A percentile compares a stretch with the other conserved stretches of the same genome.
Conservation (phyloP, 2,113 vertebrate species). For the Eidolon helvum region DNA sequence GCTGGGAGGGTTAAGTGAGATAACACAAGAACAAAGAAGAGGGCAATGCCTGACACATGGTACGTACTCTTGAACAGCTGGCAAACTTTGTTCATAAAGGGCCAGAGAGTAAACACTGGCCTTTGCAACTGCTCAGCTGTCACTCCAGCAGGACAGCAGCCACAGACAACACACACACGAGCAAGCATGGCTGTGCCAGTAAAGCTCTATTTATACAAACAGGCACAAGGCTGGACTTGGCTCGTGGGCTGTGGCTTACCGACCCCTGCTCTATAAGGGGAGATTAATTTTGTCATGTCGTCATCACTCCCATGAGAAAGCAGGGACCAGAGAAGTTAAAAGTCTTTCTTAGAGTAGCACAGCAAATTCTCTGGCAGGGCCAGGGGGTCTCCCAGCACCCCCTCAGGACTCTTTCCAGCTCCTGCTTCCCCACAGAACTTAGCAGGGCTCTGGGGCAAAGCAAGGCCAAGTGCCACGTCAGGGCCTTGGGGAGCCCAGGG, state of each 20-base stretch:
- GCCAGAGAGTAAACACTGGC: background rate
- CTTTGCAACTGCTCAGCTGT: background rate
- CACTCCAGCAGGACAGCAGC: background rate
- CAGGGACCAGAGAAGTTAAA: background rate
- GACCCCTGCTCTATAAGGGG: background rate
- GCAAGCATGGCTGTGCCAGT: background rate
- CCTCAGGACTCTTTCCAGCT: background rate
- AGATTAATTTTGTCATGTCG: background rate
- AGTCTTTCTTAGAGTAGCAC: background rate
- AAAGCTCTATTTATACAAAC: background rate
- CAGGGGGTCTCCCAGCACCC: background rate
- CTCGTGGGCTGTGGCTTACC: background rate
- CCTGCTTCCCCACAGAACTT: background rate
- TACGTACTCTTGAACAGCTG: background rate
- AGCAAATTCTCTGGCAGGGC: background rate
- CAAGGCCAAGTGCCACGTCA: background rate
- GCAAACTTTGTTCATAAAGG: background rate
- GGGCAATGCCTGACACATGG: background rate
- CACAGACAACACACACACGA: fast-evolving
- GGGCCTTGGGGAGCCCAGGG: background rate
- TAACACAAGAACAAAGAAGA: background rate
- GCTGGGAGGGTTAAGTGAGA: background rate
- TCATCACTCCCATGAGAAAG: background rate
- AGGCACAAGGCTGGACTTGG: background rate
- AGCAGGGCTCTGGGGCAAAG: background rate